Percentiles rank a stretch among this genome's conserved stretches.
phyloP scores from a whole-genome alignment of 2,888 invertebrate genomes.

The Tenthredo distinguenda region DNA sequence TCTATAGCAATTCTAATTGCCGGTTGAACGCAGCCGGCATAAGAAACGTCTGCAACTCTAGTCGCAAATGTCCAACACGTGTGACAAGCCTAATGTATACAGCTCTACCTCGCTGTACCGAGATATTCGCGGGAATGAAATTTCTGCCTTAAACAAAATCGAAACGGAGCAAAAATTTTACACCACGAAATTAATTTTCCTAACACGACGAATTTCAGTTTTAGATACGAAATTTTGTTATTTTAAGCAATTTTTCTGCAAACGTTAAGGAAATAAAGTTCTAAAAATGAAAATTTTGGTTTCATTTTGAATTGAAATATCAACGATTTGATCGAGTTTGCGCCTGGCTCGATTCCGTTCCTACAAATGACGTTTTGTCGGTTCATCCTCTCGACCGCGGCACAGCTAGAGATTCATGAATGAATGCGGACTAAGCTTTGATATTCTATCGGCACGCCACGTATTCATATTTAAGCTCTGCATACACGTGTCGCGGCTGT shows the following conservation, averaged over 20 bases:
- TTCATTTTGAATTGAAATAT: too few species aligned
- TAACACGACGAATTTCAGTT: too few species aligned
- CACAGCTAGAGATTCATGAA: conserved; percentile 58
- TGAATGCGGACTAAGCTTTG: conserved; percentile 62
- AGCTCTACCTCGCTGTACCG: background rate
- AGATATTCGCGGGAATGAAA: too few species aligned
- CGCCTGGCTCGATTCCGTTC: conserved; percentile 54
- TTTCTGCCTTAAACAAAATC: too few species aligned
- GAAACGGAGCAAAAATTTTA: too few species aligned
- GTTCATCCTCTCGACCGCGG: conserved; percentile 48
- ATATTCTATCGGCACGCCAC: conserved; percentile 60
- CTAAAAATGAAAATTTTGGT: too few species aligned
- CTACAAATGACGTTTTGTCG: conserved; percentile 53
- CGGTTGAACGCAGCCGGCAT: conserved; percentile 26
- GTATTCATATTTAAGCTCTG: conserved; percentile 59
- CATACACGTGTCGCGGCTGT: conserved; percentile 60
- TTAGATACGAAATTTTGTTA: too few species aligned
- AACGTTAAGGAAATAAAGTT: too few species aligned
- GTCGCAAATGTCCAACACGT: conserved; percentile 63
- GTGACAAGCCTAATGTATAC: conserved; percentile 47
- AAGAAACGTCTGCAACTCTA: conserved; percentile 21
- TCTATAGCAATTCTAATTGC: conserved; percentile 52
- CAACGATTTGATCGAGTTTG: background rate
- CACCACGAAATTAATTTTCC: too few species aligned
- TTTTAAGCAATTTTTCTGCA: too few species aligned